phyloP scores from a whole-genome alignment of 1,140 invertebrate genomes.

The Hyles vespertilio region DNA sequence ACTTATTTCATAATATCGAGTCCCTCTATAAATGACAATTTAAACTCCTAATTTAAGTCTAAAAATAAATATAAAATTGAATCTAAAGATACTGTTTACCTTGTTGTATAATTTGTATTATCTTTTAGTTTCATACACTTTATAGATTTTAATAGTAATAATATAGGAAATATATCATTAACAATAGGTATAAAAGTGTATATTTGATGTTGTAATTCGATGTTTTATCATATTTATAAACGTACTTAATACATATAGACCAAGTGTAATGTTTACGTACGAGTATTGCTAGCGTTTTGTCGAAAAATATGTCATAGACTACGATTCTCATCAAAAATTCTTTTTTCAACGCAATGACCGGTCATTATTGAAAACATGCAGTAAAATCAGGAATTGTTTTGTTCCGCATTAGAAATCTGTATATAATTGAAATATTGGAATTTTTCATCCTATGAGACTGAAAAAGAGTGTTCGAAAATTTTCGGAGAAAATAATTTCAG shows the following conservation, averaged over 20 bases:
- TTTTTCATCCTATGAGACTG: constrained; percentile 69
- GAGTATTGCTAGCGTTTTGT: too few species aligned
- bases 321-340: too few species aligned
- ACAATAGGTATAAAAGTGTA: constrained; percentile 7
- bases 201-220: constrained; percentile 10
- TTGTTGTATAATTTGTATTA: not conserved
- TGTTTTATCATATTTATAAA: constrained; percentile 4
- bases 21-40: too few species aligned
- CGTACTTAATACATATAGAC: too few species aligned
- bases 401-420: not conserved
- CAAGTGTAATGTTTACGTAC: too few species aligned
- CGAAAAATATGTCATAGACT: too few species aligned
- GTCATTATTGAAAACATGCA: not conserved
- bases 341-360: not conserved
- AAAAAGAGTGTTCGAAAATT: constrained; percentile 65
- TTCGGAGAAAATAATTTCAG: constrained; percentile 31
- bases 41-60: too few species aligned
- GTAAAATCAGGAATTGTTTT: not conserved
- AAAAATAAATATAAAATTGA: too few species aligned
- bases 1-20: too few species aligned
- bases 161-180: constrained; percentile 6
- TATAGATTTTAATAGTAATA: not conserved
- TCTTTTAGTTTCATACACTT: not conserved
- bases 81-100: constrained; percentile 4
- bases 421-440: constrained; percentile 36